A percentile compares a stretch with the other conserved stretches of the same genome.
These are phyloP conservation scores for Iguana delicatissima DNA, from an alignment of 2,797 vertebrate species.

Conservation along the genomic window DNA sequence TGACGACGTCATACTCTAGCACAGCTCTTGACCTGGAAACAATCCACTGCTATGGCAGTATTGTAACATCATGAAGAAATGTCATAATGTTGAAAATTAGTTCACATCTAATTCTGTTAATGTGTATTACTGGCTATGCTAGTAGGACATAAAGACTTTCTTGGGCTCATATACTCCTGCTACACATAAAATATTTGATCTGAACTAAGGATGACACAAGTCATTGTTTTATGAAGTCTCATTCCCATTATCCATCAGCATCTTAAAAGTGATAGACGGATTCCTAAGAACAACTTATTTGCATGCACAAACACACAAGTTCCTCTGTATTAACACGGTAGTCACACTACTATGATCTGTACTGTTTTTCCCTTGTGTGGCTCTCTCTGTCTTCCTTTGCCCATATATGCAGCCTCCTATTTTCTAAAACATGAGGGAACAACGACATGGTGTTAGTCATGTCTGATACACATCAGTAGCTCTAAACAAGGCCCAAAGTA, in stretches of 20 bases:
- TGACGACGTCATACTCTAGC: too few species aligned
- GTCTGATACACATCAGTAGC: neutral
- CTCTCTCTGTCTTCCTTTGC: neutral
- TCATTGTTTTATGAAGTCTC: too few species aligned
- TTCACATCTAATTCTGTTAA: neutral
- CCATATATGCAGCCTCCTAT: neutral
- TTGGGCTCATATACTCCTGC: neutral
- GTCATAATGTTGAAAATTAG: neutral
- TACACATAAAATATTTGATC: neutral
- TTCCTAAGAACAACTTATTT: neutral
- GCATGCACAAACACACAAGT: neutral
- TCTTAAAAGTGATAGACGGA: neutral
- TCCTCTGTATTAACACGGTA: neutral
- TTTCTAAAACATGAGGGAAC: neutral
- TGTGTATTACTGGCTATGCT: neutral
- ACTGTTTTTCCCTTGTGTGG: neutral
- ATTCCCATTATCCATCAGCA: neutral
- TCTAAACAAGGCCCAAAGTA: neutral
- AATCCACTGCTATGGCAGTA: too few species aligned
- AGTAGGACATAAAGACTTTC: neutral
- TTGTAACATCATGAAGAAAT: too few species aligned
- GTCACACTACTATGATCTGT: neutral
- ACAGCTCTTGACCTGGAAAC: too few species aligned
- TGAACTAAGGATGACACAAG: neutral
- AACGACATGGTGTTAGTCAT: neutral